Evolutionary conservation across 2,113 vertebrate species (phyloP).

Genomic region (Alligator mississippiensis): DNA sequence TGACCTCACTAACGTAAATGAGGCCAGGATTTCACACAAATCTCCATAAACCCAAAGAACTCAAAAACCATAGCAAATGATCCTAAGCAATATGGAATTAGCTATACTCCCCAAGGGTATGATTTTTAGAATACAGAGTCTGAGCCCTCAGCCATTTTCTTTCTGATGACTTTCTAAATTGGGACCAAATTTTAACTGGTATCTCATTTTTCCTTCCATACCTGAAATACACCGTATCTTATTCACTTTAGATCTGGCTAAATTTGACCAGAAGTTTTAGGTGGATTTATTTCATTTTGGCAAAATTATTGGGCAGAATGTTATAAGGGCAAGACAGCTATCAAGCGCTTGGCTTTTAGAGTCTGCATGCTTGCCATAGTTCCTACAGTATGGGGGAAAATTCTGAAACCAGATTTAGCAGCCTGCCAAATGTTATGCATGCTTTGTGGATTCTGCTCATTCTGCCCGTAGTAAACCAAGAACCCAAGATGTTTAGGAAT

Average conservation of each 20-base stretch:
- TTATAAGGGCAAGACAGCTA: not conserved
- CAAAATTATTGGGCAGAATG: not conserved
- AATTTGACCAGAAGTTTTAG: not conserved
- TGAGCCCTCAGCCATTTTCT: not conserved
- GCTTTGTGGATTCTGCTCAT: not conserved
- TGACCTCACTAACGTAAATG: not conserved
- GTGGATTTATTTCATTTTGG: not conserved
- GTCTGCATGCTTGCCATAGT: no score
- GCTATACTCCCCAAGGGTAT: not conserved
- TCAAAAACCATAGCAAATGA: conserved; percentile 12
- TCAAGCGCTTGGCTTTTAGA: not conserved
- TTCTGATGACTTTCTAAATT: not conserved
- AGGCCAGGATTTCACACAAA: not conserved
- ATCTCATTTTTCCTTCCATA: not conserved
- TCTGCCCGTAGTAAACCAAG: not conserved
- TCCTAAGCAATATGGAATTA: not conserved
- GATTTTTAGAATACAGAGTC: conserved; percentile 1
- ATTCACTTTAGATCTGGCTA: not conserved
- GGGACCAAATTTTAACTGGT: not conserved
- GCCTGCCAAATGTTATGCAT: not conserved
- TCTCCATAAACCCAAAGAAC: not conserved
- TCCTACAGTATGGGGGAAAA: no score
- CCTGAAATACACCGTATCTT: not conserved
- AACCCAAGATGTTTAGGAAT: no score
- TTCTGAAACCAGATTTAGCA: not conserved